phyloP scores from a whole-genome alignment of 2,797 vertebrate genomes.

The Bradypodion ventrale region DNA sequence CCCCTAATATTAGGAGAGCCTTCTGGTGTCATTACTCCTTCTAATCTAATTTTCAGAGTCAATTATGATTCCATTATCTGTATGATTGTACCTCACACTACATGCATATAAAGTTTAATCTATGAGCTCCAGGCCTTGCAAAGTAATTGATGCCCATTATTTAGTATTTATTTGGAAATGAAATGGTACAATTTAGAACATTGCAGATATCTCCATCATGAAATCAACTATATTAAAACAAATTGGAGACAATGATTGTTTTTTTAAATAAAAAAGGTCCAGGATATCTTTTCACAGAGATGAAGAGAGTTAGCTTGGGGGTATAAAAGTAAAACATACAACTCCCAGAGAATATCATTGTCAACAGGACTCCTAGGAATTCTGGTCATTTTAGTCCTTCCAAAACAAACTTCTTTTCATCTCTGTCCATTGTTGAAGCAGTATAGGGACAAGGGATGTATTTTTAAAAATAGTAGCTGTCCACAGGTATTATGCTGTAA shows the following conservation, averaged over 20 bases:
- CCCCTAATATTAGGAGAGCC: conserved; percentile 35
- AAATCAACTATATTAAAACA: conserved; percentile 43
- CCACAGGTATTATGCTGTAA: background rate
- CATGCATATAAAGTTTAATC: conserved; percentile 42
- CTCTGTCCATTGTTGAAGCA: background rate
- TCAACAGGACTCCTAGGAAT: too few relatives aligned
- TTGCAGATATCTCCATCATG: conserved; percentile 44
- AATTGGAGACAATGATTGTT: conserved; percentile 45
- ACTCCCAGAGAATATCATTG: too few relatives aligned
- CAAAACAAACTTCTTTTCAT: too few relatives aligned
- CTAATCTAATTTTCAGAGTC: conserved; percentile 61
- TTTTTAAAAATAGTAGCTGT: background rate
- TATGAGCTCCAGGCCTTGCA: conserved; percentile 41
- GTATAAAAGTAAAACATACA: too few relatives aligned
- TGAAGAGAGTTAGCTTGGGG: background rate
- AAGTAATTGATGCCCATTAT: conserved; percentile 53
- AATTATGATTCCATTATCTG: conserved; percentile 60
- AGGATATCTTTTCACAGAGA: conserved; percentile 5
- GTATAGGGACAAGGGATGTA: background rate
- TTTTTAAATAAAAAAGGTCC: conserved; percentile 17
- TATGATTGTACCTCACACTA: conserved; percentile 45
- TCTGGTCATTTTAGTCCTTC: too few relatives aligned
- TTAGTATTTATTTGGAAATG: conserved; percentile 59
- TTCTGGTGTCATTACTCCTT: conserved; percentile 48
- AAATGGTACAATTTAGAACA: conserved; percentile 36